Conservation (phyloP, 1,140 invertebrate species). For the Drosophila leontia region DNA sequence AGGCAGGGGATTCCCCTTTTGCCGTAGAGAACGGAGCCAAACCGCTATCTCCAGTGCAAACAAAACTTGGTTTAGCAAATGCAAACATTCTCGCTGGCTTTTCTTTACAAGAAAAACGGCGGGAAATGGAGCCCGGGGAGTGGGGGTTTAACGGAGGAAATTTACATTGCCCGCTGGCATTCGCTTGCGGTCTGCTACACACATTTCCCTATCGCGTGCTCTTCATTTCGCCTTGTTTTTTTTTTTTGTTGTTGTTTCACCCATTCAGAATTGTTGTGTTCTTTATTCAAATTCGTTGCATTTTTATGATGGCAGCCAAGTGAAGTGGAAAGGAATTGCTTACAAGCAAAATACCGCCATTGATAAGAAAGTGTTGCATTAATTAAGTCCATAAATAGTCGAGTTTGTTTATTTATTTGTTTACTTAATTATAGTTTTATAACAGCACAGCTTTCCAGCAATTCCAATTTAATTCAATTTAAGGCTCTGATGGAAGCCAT, state of each 20-base stretch:
- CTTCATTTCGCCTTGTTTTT: not conserved
- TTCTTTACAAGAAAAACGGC: slow-evolving; percentile 37
- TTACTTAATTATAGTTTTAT: not conserved
- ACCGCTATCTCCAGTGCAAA: slow-evolving; percentile 68
- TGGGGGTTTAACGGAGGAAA: slow-evolving; percentile 10
- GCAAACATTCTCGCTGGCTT: slow-evolving; percentile 63
- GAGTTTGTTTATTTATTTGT: not conserved
- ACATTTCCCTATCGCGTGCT: slow-evolving; percentile 45
- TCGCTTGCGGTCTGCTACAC: slow-evolving; percentile 42
- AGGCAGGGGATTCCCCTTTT: slow-evolving; percentile 5
- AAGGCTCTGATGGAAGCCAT: not conserved
- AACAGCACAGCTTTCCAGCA: not conserved
- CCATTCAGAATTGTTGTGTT: slow-evolving; percentile 27
- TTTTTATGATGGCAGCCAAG: slow-evolving; percentile 60
- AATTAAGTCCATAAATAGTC: slow-evolving; percentile 44
- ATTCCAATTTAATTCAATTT: not conserved
- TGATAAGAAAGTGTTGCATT: slow-evolving; percentile 56
- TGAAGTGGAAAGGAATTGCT: slow-evolving; percentile 67
- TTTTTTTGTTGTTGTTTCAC: not conserved
- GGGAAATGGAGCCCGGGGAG: slow-evolving; percentile 18
- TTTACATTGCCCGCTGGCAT: slow-evolving; percentile 49
- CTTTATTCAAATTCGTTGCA: slow-evolving; percentile 74
- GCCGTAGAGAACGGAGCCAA: slow-evolving; percentile 22
- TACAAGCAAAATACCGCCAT: slow-evolving; percentile 31
- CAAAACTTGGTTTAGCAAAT: slow-evolving; percentile 72